A percentile compares a stretch with the other conserved stretches of the same genome.
Conservation (phyloP, 2,113 vertebrate genomes). For the Ceuthmochares aereus region DNA sequence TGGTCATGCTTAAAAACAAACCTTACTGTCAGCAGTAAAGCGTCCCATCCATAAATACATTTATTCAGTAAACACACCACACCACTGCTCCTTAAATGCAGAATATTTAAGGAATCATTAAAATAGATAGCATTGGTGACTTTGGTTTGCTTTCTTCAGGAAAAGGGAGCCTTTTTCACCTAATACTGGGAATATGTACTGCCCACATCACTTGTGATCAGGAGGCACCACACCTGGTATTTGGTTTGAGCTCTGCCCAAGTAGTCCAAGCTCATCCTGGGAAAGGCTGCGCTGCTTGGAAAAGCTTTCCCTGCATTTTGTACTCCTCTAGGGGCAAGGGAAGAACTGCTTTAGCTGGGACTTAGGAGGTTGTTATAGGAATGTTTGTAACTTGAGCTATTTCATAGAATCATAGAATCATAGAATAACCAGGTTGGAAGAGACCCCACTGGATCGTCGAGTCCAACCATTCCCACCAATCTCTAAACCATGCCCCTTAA, state of each 20-base stretch:
- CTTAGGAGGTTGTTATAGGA: not conserved
- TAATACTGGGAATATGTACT: not conserved
- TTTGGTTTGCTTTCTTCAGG: not conserved
- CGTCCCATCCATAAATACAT: conserved; percentile 18
- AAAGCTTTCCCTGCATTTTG: not conserved
- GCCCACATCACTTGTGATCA: accelerated
- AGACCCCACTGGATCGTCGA: too few relatives aligned
- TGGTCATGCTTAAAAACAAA: conserved; percentile 60
- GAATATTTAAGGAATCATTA: not conserved
- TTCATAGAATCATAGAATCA: too few relatives aligned
- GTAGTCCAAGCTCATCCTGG: not conserved
- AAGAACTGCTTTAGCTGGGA: not conserved
- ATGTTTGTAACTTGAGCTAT: not conserved
- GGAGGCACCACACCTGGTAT: not conserved
- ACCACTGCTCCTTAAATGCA: not conserved
- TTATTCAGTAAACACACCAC: not conserved
- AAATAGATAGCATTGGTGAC: not conserved
- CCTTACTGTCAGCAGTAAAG: conserved; percentile 8
- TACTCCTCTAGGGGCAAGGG: not conserved
- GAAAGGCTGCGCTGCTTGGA: not conserved
- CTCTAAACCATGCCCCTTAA: too few relatives aligned
- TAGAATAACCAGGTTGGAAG: too few relatives aligned
- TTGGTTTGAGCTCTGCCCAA: not conserved
- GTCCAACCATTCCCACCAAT: too few relatives aligned
- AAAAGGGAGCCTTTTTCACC: not conserved